Base-by-base conservation (phyloP, 2,888 invertebrate species). In the Eurois occulta region DNA sequence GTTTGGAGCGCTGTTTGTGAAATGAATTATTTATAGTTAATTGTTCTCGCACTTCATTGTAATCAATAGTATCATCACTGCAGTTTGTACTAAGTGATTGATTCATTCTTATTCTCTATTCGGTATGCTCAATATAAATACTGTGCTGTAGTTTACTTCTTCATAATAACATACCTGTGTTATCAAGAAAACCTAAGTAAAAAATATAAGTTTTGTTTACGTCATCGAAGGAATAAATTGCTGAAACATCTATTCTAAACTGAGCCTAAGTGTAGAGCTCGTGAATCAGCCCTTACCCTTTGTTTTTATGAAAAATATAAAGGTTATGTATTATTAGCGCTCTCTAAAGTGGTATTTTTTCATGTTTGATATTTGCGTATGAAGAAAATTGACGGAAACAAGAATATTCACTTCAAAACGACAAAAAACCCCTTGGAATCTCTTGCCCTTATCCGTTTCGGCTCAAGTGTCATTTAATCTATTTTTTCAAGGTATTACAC, bases 161-260 rank as follows among this genome's bases (percentile, higher is more conserved):
- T 70, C 48, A 24, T 41, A 35, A 48, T 32, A 35, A 38, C n/a
- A 73, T 65, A 48, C 35, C 41, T 72, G 73, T 35, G 21, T 58
- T 58, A 65, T 80, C 10, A 69, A 78, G 24, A 35, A 46, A 84
- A 66, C 55, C 62, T n/a, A n/a, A n/a, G n/a, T n/a, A n/a, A n/a
- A n/a, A n/a, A 69, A 60, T 66, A 76, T 60, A 68, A 60, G 48
- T 60, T 13, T 55, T 72, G 64, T 48, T 80, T 77, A 70, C 73
- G n/a, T 79, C 21, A 74, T 76, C 21, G 48, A 82, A 66, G 16
- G 28, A 75, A 84, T 66, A 38, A 60, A 81, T 78, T 62, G 58
- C 52, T 28, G 38, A 75, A 86, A 79, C 76, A 85, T 64, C 11
- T 3, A 80, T 83, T 74, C 52, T 70, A 75, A 66, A 83, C 70